Conservation (phyloP, 2,888 invertebrate genomes). For the Myopa tessellatipennis region DNA sequence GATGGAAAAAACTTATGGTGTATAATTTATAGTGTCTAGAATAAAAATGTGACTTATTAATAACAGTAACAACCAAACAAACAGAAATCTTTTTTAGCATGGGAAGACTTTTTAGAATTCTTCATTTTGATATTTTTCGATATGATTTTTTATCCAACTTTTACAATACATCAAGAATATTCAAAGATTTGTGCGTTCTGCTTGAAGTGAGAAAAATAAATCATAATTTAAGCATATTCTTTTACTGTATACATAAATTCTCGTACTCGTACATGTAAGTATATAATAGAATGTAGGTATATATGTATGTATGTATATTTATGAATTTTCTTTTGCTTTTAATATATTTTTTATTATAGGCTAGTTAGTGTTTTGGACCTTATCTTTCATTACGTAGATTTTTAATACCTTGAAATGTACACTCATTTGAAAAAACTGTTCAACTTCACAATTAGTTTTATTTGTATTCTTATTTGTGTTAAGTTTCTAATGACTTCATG, state of each 20-base stretch:
- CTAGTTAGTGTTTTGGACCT: slow-evolving; percentile 3
- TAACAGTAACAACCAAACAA: no score
- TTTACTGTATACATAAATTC: no score
- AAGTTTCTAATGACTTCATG: no score
- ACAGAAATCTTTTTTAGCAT: neutral
- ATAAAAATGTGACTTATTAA: no score
- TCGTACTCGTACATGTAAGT: no score
- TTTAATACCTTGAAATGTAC: neutral
- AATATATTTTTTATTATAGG: neutral
- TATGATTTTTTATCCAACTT: slow-evolving; percentile 10
- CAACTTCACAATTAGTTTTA: neutral
- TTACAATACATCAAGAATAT: neutral
- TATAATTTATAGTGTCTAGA: no score
- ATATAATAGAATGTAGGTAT: no score
- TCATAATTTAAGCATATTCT: no score
- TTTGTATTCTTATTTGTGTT: no score
- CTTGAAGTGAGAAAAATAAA: neutral
- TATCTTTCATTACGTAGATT: neutral
- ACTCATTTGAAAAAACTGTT: neutral
- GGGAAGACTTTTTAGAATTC: slow-evolving; percentile 22
- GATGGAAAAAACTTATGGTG: no score
- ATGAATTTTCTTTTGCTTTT: no score
- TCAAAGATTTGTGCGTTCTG: slow-evolving; percentile 21
- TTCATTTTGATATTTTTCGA: slow-evolving; percentile 30
- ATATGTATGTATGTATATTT: no score